Evolutionary conservation across 2,797 vertebrate genomes (phyloP).

Genomic region (Steatocranus sp.): DNA sequence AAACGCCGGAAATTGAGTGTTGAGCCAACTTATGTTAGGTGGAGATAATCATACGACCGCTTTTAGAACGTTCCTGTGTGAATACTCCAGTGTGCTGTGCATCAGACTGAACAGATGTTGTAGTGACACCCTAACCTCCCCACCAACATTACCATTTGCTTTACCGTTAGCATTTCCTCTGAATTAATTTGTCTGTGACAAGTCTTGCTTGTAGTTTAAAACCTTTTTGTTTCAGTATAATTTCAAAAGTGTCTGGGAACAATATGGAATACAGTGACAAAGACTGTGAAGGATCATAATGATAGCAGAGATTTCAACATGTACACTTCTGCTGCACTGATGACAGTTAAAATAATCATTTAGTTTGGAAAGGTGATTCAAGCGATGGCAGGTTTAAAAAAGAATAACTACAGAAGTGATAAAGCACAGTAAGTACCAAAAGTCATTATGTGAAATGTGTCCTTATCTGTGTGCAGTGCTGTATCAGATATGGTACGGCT

Average conservation of each 20-base stretch:
- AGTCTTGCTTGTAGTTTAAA: not conserved
- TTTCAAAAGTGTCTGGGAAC: not conserved
- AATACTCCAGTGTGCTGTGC: slow-evolving; percentile 8
- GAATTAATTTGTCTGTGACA: not conserved
- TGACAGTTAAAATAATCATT: slow-evolving; percentile 5
- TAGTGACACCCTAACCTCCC: slow-evolving; percentile 15
- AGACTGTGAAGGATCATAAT: not conserved
- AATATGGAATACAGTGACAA: not conserved
- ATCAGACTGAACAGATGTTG: slow-evolving; percentile 50
- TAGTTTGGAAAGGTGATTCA: slow-evolving; percentile 10
- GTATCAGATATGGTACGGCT: slow-evolving; percentile 21
- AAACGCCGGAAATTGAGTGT: not conserved
- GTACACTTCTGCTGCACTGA: not conserved
- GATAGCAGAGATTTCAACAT: not conserved
- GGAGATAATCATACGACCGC: not conserved
- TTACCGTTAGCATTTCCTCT: not conserved
- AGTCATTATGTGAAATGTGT: not conserved
- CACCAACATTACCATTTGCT: slow-evolving; percentile 21
- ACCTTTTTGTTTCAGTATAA: not conserved
- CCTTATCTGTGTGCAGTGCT: slow-evolving; percentile 10
- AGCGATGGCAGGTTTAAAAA: not conserved
- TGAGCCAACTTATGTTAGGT: not conserved
- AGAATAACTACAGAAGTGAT: not conserved
- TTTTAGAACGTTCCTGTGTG: slow-evolving; percentile 12
- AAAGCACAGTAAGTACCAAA: not conserved